Percentiles rank a stretch among this genome's conserved stretches.
phyloP scores from a whole-genome alignment of 1,140 invertebrate species.

The Streblospio benedicti region DNA sequence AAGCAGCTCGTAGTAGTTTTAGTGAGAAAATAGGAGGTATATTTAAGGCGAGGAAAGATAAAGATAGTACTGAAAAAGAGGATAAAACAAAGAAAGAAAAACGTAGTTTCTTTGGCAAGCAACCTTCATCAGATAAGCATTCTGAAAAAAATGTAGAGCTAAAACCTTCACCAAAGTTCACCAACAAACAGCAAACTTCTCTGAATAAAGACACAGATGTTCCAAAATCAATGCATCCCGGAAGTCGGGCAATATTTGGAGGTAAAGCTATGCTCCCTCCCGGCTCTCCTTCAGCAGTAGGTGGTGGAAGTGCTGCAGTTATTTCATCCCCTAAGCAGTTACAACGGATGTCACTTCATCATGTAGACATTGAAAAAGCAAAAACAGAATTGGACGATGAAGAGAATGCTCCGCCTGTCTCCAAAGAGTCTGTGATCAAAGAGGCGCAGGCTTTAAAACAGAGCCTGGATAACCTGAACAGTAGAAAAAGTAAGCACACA shows the following conservation, averaged over 20 bases:
- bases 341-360: conserved; percentile 2
- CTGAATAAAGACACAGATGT: too few species aligned
- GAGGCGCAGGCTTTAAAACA: not conserved
- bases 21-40: not conserved
- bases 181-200: too few species aligned
- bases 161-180: conserved; percentile 18
- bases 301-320: not conserved
- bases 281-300: not conserved
- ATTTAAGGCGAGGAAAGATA: not conserved
- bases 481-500: not conserved
- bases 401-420: not conserved
- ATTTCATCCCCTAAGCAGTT: conserved; percentile 3
- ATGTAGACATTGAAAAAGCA: conserved; percentile 12
- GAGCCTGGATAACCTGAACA: conserved; percentile 1
- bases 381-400: conserved; percentile 7
- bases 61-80: not conserved
- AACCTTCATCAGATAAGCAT: not conserved
- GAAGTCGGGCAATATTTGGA: conserved; percentile 11
- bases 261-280: not conserved
- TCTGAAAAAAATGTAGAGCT: conserved; percentile 19
- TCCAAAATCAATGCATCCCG: conserved; percentile 1
- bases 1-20: too few species aligned
- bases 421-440: conserved; percentile 14
- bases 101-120: not conserved
- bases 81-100: not conserved